Percentiles rank a stretch among this genome's conserved stretches.
phyloP scores from a whole-genome alignment of 2,888 invertebrate genomes.

The Acanthoscelides obtectus region DNA sequence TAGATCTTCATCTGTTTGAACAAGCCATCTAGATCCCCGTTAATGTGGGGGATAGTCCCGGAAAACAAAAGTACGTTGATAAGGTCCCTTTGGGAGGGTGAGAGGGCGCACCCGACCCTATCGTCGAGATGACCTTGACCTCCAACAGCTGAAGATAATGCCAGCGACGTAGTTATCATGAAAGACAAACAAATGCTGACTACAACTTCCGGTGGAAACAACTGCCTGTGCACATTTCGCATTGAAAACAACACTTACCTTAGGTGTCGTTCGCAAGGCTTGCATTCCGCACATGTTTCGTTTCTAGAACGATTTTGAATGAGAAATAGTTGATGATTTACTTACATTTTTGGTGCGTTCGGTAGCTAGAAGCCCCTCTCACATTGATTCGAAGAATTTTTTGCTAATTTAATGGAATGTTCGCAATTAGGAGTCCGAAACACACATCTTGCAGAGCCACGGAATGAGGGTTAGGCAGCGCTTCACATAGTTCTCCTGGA shows the following conservation, averaged over 20 bases:
- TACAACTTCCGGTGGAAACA: neutral
- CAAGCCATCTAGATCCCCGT: neutral
- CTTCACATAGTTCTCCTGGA: neutral
- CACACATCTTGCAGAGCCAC: neutral
- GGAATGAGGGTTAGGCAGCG: neutral
- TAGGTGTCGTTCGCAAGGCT: neutral
- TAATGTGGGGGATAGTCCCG: neutral
- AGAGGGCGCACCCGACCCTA: slow-evolving; percentile 34
- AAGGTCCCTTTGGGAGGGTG: slow-evolving; percentile 3
- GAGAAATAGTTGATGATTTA: neutral
- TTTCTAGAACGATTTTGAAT: neutral
- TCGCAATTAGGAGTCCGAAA: neutral
- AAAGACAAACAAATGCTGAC: neutral
- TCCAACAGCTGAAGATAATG: slow-evolving; percentile 27
- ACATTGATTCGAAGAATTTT: neutral
- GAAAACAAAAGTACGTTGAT: slow-evolving; percentile 10
- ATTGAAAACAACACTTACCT: neutral
- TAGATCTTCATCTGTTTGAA: neutral
- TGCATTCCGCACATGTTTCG: neutral
- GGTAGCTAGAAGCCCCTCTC: neutral
- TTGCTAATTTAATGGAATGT: neutral
- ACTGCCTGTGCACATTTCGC: neutral
- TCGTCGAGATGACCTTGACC: slow-evolving; percentile 33
- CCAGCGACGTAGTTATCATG: slow-evolving; percentile 17
- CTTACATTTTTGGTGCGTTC: neutral